Evolutionary conservation across 2,888 invertebrate species (phyloP), one percentile per base, ranked within the genome.

Genomic region (Spialia ferax): DNA sequence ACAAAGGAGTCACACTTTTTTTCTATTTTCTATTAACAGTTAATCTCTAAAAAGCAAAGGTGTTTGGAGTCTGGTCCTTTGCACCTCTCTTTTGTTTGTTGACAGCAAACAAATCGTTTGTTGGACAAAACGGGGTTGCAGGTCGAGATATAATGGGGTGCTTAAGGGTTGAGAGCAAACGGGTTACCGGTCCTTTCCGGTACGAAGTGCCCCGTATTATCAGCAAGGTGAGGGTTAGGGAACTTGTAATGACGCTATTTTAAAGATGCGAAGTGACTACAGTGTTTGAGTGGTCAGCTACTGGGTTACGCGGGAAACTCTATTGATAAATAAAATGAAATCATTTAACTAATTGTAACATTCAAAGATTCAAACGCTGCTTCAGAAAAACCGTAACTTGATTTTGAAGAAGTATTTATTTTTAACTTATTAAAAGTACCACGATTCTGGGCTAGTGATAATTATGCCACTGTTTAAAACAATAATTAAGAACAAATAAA

Each of bases 31-130:
- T 82, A 85, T 86, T 86, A 86, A 84, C 85, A 79, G 87, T 89
- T 89, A 87, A 89, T 88, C 87, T 89, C 38, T 74, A 69, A 72
- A 78, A 77, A 79, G 83, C 78, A 82, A 82, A 77, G 57, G 63
- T 64, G 77, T 77, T 80, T 6, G 77, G 71, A 77, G 77, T 57
- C 57, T 29, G 50, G 29, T 22, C 32, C 15, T 87, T 89, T 84
- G 83, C 90, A 91, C 91, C 90, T 91, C 86, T 84, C 85, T 82
- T 82, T 92, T 93, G 91, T 93, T 87, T 87, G 87, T 86, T 91
- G 91, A 89, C 91, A 86, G 86, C 88, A 91, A 93, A 93, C 93
- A 93, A 92, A 93, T 93, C 89, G 91, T 91, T 90, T 89, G 88
- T 87, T 87, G 84, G 78, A 79, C 87, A 83, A 87, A 89, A 88